Evolutionary conservation across 2,113 vertebrate genomes (phyloP), one percentile per base, ranked within the genome.

Genomic region (Esox niger): DNA sequence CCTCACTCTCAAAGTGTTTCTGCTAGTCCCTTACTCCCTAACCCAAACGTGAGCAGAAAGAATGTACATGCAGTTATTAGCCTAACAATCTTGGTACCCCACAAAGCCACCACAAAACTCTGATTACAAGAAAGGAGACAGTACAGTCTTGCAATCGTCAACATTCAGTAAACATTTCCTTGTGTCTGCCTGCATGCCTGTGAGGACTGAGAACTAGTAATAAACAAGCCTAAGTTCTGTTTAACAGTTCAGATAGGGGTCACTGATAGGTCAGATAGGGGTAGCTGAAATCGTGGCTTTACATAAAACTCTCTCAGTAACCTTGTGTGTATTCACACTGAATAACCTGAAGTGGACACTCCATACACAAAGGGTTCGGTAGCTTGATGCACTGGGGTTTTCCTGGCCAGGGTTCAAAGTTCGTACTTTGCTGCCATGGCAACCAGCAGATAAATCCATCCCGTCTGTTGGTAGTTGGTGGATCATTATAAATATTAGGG

Each of bases 351-450:
- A 35, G 23, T 66, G 33, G 27, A 43, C n/a, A n/a, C 52, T 43
- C 52, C 31, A 61, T 61, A 26, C 33, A 27, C 4, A 35, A 11
- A 30, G 29, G 11, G 47, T 65, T 65, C 26, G 2, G 52, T 11
- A 15, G 65, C 15, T 67, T 67, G 27, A 17, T 29, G 54, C 20
- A 7, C 21, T 20, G 21, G 49, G 31, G 23, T 4, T 11, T 38
- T 21, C 2, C 20, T 35, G 9, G 6, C 13, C 15, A 46, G 32
- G 63, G 32, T 58, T 77, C 49, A 79, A 43, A 71, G 70, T 77
- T 79, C 33, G 46, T 43, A 57, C 32, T 67, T 55, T 63, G 64
- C 32, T 65, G 10, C 63, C 47, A 75, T 68, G 43, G 75, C 69
- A 77, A 80, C 69, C 65, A 62, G 35, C 3, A 33, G 7, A 25